Evolutionary conservation across 2,888 invertebrate species (phyloP).

Genomic region (Heteromyza rotundicornis): DNA sequence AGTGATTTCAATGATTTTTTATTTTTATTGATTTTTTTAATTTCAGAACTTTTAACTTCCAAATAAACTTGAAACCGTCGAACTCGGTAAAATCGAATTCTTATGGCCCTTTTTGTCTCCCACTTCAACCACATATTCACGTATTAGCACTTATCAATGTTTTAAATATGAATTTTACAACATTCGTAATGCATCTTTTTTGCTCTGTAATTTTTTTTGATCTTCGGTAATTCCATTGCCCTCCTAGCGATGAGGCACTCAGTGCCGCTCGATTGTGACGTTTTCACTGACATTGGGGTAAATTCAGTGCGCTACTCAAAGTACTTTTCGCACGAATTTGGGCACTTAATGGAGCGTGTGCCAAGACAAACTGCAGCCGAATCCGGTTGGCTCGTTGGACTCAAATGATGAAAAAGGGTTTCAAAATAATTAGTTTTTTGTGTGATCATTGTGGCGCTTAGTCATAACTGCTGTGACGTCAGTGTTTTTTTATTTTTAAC

Average conservation of each 20-base stretch:
- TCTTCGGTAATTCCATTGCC: slow-evolving; percentile 18
- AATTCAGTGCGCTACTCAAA: background rate
- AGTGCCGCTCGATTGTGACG: slow-evolving; percentile 12
- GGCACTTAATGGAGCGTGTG: background rate
- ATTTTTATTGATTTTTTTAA: too few relatives aligned
- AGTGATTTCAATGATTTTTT: too few relatives aligned
- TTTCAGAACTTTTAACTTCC: too few relatives aligned
- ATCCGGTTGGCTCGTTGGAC: background rate
- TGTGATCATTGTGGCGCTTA: background rate
- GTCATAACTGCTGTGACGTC: slow-evolving; percentile 1
- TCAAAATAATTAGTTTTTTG: background rate
- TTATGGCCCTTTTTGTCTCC: too few relatives aligned
- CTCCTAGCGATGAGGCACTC: too few relatives aligned
- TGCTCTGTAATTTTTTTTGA: slow-evolving; percentile 10
- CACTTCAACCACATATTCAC: too few relatives aligned
- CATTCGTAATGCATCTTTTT: background rate
- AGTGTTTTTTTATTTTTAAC: background rate
- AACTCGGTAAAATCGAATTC: slow-evolving; percentile 5
- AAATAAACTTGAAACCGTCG: too few relatives aligned
- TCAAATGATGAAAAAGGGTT: background rate
- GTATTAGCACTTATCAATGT: too few relatives aligned
- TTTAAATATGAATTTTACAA: too few relatives aligned
- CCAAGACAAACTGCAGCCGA: background rate
- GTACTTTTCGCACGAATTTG: background rate
- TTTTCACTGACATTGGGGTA: slow-evolving; percentile 19